Evolutionary conservation across 2,797 vertebrate genomes (phyloP).

Genomic region (Choloepus didactylus): DNA sequence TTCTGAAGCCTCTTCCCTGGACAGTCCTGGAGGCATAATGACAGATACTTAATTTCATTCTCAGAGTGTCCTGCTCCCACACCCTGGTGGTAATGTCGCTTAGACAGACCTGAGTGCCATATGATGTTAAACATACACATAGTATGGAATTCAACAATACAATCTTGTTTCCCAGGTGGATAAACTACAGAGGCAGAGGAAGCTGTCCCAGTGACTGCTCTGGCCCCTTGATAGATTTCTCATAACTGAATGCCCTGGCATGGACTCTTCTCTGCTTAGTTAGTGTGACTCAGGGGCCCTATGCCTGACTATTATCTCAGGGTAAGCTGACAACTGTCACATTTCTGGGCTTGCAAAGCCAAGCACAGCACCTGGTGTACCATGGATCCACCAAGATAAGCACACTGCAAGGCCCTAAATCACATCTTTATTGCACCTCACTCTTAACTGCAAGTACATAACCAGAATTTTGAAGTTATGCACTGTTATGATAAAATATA

Average conservation of each 20-base stretch:
- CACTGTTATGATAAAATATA: neutral
- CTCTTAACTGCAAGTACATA: neutral
- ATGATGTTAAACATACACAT: neutral
- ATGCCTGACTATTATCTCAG: neutral
- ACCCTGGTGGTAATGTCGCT: neutral
- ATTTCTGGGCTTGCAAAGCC: neutral
- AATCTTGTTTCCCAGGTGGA: neutral
- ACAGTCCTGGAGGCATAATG: neutral
- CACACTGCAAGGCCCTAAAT: neutral
- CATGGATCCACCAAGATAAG: neutral
- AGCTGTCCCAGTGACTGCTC: neutral
- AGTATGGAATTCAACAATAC: too few species aligned
- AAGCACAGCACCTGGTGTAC: neutral
- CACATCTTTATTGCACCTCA: constrained; percentile 9
- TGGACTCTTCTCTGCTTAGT: neutral
- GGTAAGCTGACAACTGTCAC: neutral
- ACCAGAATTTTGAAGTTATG: neutral
- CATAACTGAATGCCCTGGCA: neutral
- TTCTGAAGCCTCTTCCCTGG: neutral
- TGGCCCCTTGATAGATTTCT: neutral
- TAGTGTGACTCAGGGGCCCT: neutral
- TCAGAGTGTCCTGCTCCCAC: neutral
- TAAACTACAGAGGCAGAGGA: neutral
- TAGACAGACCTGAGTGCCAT: neutral
- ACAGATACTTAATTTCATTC: neutral